Conservation (phyloP, 1,140 invertebrate genomes). For the Telenomus remus region DNA sequence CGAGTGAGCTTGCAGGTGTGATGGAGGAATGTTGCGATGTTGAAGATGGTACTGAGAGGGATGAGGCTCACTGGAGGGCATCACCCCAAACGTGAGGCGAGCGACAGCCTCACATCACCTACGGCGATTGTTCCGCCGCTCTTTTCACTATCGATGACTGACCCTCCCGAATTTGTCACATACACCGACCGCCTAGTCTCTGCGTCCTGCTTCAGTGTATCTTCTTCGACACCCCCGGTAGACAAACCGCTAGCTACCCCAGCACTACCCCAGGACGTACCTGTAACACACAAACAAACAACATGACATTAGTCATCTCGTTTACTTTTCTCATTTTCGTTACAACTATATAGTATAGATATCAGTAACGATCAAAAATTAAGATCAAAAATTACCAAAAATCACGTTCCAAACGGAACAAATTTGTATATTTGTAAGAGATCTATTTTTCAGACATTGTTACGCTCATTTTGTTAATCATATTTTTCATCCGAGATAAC, state of each 20-base stretch:
- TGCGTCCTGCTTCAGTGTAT: constrained; percentile 42
- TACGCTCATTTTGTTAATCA: too few species aligned
- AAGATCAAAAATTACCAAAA: too few species aligned
- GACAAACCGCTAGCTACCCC: constrained; percentile 69
- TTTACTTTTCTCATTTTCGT: too few species aligned
- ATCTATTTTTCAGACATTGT: too few species aligned
- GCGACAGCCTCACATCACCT: constrained; percentile 74
- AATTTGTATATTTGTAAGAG: too few species aligned
- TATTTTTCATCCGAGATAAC: too few species aligned
- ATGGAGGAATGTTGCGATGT: constrained; percentile 72
- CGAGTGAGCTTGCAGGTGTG: constrained; percentile 69
- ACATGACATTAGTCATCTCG: background rate
- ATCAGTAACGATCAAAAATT: too few species aligned
- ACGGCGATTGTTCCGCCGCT: constrained; percentile 65
- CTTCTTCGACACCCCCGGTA: constrained; percentile 58
- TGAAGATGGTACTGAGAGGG: constrained; percentile 74
- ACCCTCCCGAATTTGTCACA: constrained; percentile 48
- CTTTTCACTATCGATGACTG: constrained; percentile 52
- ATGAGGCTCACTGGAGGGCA: constrained; percentile 75
- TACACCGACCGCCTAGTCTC: constrained; percentile 47
- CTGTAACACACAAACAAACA: constrained; percentile 60
- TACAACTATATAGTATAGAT: too few species aligned
- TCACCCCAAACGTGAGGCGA: constrained; percentile 75
- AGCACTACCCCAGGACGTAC: constrained; percentile 72
- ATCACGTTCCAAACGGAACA: too few species aligned